phyloP scores from a whole-genome alignment of 2,113 vertebrate genomes.

The Chelonoidis abingdonii region DNA sequence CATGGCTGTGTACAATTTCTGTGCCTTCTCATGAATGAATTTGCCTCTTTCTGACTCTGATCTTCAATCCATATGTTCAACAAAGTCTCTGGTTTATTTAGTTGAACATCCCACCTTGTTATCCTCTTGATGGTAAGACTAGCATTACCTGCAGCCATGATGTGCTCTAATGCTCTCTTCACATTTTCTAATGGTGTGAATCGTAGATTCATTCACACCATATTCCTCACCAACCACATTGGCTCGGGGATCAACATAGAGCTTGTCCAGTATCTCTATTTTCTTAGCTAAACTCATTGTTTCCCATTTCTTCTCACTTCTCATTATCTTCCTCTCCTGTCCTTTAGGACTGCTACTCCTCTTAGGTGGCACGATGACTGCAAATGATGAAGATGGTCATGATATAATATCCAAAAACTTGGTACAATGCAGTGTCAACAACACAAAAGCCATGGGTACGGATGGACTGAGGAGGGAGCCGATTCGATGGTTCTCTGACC shows the following conservation, averaged over 20 bases:
- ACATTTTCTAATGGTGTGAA: neutral
- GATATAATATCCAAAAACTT: neutral
- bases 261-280: neutral
- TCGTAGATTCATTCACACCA: neutral
- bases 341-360: neutral
- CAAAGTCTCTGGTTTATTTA: too few relatives aligned
- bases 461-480: too few relatives aligned
- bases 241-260: neutral
- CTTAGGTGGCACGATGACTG: neutral
- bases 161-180: rapidly evolving
- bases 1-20: too few relatives aligned
- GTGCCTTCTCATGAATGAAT: too few relatives aligned
- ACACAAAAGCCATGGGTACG: neutral
- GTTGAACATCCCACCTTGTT: too few relatives aligned
- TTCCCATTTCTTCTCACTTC: neutral
- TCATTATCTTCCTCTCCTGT: neutral
- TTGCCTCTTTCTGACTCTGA: too few relatives aligned
- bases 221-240: neutral
- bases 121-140: too few relatives aligned
- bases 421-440: rapidly evolving
- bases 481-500: too few relatives aligned
- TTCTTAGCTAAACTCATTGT: neutral
- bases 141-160: neutral
- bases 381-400: neutral
- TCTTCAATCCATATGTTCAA: too few relatives aligned